Evolutionary conservation across 2,888 invertebrate genomes (phyloP).

Genomic region (Boloria selene): DNA sequence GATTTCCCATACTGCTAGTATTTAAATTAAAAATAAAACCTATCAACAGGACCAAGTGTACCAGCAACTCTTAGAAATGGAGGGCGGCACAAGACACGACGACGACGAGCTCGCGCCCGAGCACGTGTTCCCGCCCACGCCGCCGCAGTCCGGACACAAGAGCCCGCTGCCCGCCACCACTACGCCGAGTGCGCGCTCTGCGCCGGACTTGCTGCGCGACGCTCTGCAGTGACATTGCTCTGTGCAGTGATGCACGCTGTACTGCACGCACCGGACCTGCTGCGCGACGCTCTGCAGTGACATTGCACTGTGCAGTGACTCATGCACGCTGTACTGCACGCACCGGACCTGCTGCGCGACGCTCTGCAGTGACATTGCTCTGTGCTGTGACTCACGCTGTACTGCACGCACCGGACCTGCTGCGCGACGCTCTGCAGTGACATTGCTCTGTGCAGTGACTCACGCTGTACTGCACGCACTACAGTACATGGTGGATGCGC

Average conservation of each 20-base stretch:
- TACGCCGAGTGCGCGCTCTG: slow-evolving; percentile 57
- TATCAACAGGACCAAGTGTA: slow-evolving; percentile 64
- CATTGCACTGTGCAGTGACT: neutral
- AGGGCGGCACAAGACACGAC: neutral
- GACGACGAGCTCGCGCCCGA: slow-evolving; percentile 35
- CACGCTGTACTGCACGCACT: too few species aligned
- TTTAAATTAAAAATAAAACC: neutral
- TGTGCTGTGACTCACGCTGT: too few species aligned
- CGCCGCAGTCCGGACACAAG: slow-evolving; percentile 74
- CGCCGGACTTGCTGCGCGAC: neutral
- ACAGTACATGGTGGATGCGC: too few species aligned
- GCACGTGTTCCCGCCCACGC: slow-evolving; percentile 72
- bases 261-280: neutral
- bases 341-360: too few species aligned
- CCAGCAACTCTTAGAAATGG: slow-evolving; percentile 49
- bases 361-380: too few species aligned
- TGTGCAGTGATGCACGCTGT: neutral
- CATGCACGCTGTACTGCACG: too few species aligned
- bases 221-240: neutral
- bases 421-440: too few species aligned
- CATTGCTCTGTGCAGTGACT: too few species aligned
- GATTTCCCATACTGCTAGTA: too few species aligned
- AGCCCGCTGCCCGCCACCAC: slow-evolving; percentile 67
- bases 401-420: too few species aligned
- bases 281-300: neutral